phyloP scores from a whole-genome alignment of 2,113 vertebrate genomes.

The Candoia aspera region DNA sequence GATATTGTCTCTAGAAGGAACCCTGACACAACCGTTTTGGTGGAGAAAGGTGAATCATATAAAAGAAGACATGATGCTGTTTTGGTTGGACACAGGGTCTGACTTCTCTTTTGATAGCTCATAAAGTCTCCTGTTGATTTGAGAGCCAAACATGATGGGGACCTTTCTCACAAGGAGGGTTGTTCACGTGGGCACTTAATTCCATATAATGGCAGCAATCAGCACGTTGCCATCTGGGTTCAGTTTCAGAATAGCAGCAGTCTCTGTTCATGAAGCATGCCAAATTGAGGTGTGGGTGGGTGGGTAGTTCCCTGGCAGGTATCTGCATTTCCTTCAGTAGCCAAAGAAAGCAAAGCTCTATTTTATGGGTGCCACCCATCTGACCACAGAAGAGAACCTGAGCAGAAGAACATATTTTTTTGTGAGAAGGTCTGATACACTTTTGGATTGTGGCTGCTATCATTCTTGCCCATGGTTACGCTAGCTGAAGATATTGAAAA shows the following conservation, averaged over 20 bases:
- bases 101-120: neutral
- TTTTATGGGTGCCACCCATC: neutral
- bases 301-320: neutral
- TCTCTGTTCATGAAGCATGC: neutral
- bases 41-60: neutral
- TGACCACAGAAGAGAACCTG: neutral
- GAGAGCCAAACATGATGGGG: neutral
- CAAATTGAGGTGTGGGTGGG: neutral
- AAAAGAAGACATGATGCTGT: neutral
- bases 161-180: neutral
- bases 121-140: neutral
- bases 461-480: neutral
- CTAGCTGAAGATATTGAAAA: neutral
- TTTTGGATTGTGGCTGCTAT: neutral
- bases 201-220: neutral
- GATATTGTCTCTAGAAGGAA: neutral
- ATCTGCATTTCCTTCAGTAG: neutral
- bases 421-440: neutral
- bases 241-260: neutral
- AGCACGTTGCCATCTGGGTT: neutral
- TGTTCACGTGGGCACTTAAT: neutral
- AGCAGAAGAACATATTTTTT: neutral
- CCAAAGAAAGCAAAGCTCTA: neutral
- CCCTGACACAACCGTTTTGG: neutral
- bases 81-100: neutral